Conservation (phyloP, 2,113 vertebrate species). For the Cygnus buccinator region DNA sequence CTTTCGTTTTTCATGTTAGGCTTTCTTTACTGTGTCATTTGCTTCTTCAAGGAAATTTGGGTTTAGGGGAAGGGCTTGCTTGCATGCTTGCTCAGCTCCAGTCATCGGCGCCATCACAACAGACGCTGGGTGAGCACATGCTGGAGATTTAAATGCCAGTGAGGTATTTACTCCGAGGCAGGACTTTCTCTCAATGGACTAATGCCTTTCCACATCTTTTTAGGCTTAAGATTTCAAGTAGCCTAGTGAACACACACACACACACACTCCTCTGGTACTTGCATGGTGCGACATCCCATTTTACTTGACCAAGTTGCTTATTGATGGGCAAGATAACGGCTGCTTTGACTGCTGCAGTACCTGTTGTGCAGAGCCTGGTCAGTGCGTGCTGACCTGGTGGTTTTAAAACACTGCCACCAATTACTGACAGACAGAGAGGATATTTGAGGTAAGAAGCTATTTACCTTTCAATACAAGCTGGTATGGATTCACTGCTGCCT, state of each 20-base stretch:
- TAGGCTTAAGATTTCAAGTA: neutral
- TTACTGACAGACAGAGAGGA: neutral
- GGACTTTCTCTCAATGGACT: neutral
- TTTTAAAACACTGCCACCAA: neutral
- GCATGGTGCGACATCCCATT: neutral
- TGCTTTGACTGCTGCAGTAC: accelerated
- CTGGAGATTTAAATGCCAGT: neutral
- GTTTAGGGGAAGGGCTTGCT: neutral
- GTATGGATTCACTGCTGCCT: accelerated
- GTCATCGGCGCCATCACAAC: neutral
- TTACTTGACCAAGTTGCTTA: neutral
- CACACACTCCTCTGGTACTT: neutral
- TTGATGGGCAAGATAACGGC: neutral
- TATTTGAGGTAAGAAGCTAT: neutral
- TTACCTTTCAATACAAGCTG: neutral
- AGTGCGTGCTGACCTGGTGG: neutral
- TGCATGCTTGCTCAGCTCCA: neutral
- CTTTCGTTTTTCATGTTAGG: accelerated
- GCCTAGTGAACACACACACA: neutral
- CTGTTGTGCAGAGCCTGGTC: neutral
- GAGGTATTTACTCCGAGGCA: neutral
- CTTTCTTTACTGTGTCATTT: neutral
- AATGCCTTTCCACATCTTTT: neutral
- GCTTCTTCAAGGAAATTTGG: neutral
- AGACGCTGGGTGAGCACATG: accelerated